A percentile compares a stretch with the other conserved stretches of the same genome.
Evolutionary conservation across 2,113 vertebrate species (phyloP).

Genomic region (Caloenas nicobarica): DNA sequence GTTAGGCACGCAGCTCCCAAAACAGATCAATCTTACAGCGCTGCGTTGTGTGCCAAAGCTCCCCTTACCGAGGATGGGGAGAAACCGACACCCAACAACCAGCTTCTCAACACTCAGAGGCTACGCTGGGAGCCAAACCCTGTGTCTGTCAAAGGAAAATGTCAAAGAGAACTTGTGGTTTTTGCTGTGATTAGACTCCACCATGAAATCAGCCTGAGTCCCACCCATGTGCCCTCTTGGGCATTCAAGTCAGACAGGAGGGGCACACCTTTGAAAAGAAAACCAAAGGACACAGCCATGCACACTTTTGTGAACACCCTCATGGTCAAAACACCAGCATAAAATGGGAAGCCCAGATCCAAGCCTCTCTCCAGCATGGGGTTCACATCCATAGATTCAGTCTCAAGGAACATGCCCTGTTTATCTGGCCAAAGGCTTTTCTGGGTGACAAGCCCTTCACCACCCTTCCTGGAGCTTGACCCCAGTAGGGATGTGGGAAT

Average conservation of each 20-base stretch:
- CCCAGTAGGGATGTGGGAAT: not conserved
- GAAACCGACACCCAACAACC: not conserved
- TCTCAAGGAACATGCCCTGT: not conserved
- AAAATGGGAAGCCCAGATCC: not conserved
- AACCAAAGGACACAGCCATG: not conserved
- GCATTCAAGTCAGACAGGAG: not conserved
- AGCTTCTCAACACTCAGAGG: not conserved
- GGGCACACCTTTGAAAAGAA: not conserved
- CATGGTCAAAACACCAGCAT: not conserved
- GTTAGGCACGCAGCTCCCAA: not conserved
- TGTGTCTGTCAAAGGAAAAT: not conserved
- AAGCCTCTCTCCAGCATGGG: not conserved
- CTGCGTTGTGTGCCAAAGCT: not conserved
- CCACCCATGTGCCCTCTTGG: not conserved
- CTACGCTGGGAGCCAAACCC: not conserved
- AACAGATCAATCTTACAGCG: not conserved
- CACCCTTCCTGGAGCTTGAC: not conserved
- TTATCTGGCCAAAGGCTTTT: not conserved
- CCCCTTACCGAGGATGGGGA: not conserved
- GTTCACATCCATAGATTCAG: not conserved
- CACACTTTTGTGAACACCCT: not conserved
- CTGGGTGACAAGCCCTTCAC: not conserved
- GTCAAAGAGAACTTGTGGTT: not conserved
- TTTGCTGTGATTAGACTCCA: not conserved
- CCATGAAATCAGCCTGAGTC: not conserved